These are phyloP conservation scores for Octonoba sinensis DNA, from an alignment of 2,888 invertebrate species.

Conservation along the genomic window DNA sequence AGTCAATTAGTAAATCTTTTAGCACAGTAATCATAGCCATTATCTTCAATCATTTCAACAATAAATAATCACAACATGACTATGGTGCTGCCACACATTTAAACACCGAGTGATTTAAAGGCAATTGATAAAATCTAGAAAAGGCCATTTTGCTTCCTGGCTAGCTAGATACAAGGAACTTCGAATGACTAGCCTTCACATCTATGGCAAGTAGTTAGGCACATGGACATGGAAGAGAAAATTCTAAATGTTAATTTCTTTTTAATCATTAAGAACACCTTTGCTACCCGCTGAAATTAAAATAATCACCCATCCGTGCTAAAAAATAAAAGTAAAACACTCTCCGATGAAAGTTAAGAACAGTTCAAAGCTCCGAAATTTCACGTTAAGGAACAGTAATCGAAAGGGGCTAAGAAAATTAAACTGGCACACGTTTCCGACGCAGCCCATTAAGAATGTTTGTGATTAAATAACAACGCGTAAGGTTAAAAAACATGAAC, in stretches of 20 bases:
- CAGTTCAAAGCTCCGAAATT: conserved; percentile 42
- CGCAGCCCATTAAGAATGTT: conserved; percentile 59
- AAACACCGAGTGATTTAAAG: conserved; percentile 63
- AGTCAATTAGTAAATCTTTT: conserved; percentile 49
- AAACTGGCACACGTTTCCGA: conserved; percentile 49
- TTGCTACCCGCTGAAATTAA: conserved; percentile 38
- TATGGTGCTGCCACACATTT: conserved; percentile 62
- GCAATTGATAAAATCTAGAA: conserved; percentile 64
- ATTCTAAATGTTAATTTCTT: conserved; percentile 48
- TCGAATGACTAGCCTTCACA: conserved; percentile 64
- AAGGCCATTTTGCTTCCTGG: conserved; percentile 64
- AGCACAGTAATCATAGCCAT: conserved; percentile 57
- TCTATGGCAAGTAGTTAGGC: conserved; percentile 65
- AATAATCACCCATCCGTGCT: conserved; percentile 27
- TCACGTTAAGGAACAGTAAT: conserved; percentile 30
- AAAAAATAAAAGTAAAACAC: conserved; percentile 56
- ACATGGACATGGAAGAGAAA: conserved; percentile 59
- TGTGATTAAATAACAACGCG: conserved; percentile 61
- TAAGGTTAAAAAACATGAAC: conserved; percentile 63
- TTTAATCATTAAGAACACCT: conserved; percentile 57
- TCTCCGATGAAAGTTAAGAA: conserved; percentile 55
- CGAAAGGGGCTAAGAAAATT: conserved; percentile 43
- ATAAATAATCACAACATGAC: conserved; percentile 63
- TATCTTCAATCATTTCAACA: conserved; percentile 53
- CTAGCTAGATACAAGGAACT: conserved; percentile 64